phyloP scores from a whole-genome alignment of 2,113 vertebrate species.

The Ophthalmolycus amberensis region DNA sequence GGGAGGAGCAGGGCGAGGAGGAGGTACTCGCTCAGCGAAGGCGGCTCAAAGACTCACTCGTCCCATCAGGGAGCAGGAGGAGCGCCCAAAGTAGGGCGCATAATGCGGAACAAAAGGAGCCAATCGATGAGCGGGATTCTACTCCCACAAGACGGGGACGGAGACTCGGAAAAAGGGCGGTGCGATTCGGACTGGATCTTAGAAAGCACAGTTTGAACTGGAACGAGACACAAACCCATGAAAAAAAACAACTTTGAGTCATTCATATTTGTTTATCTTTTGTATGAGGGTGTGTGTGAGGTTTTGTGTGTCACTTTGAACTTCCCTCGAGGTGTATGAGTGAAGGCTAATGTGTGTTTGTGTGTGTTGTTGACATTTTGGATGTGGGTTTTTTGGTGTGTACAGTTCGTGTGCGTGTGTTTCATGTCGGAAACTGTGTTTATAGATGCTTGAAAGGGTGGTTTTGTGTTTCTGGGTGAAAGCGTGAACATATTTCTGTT shows the following conservation, averaged over 20 bases:
- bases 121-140: conserved; percentile 93
- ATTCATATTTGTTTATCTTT: conserved; percentile 45
- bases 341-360: conserved; percentile 36
- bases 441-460: conserved; percentile 19
- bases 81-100: conserved; percentile 76
- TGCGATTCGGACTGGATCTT: conserved; percentile 93
- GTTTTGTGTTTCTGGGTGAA: conserved; percentile 35
- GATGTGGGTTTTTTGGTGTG: conserved; percentile 43
- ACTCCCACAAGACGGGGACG: conserved; percentile 77
- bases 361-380: conserved; percentile 49
- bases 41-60: conserved; percentile 71
- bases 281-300: conserved; percentile 46
- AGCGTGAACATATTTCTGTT: conserved; percentile 5
- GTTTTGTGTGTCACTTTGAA: conserved; percentile 27
- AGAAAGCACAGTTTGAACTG: conserved; percentile 92
- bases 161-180: conserved; percentile 82
- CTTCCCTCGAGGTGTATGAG: conserved; percentile 36
- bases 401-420: conserved; percentile 49
- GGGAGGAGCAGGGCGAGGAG: conserved; percentile 84
- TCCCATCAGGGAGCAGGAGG: conserved; percentile 77
- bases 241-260: conserved; percentile 56
- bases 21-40: conserved; percentile 90
- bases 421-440: conserved; percentile 42
- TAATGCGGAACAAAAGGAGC: conserved; percentile 88
- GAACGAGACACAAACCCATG: conserved; percentile 34